These are phyloP conservation scores for Choloepus hoffmanni DNA, from an alignment of 2,113 vertebrate genomes.

Conservation along the genomic window DNA sequence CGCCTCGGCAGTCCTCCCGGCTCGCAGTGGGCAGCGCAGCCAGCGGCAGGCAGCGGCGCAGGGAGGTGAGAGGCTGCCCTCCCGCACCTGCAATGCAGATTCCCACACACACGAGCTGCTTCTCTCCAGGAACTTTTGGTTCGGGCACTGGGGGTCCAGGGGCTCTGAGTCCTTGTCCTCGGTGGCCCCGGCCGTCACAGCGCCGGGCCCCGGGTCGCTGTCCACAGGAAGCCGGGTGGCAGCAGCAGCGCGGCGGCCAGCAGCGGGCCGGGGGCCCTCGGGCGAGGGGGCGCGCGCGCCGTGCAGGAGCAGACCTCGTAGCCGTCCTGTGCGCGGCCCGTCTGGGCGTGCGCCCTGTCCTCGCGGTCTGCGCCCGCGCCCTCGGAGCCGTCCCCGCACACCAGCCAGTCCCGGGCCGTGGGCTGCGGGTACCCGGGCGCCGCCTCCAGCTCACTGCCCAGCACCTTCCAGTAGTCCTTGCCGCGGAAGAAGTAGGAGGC, in stretches of 20 bases:
- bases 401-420: conserved; percentile 95
- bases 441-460: conserved; percentile 91
- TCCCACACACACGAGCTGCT: no score
- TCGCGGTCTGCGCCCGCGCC: conserved; percentile 70
- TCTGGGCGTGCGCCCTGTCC: conserved; percentile 80
- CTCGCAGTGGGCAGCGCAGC: no score
- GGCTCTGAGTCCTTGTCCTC: neutral
- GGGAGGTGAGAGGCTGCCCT: neutral
- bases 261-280: neutral
- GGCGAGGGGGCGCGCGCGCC: conserved; percentile 78
- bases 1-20: no score
- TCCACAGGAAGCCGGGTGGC: conserved; percentile 84
- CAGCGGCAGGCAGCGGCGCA: no score
- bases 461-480: conserved; percentile 96
- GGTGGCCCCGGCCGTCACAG: conserved; percentile 85
- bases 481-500: conserved; percentile 97
- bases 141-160: neutral
- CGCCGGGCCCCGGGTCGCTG: conserved; percentile 64
- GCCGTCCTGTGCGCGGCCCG: conserved; percentile 89
- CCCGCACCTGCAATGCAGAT: neutral
- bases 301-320: conserved; percentile 96
- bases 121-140: conserved; percentile 83
- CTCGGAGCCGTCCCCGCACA: conserved; percentile 90
- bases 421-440: conserved; percentile 92
- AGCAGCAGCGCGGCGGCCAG: neutral